phyloP scores from a whole-genome alignment of 2,888 invertebrate species.

The Mesorhabditis belari region DNA sequence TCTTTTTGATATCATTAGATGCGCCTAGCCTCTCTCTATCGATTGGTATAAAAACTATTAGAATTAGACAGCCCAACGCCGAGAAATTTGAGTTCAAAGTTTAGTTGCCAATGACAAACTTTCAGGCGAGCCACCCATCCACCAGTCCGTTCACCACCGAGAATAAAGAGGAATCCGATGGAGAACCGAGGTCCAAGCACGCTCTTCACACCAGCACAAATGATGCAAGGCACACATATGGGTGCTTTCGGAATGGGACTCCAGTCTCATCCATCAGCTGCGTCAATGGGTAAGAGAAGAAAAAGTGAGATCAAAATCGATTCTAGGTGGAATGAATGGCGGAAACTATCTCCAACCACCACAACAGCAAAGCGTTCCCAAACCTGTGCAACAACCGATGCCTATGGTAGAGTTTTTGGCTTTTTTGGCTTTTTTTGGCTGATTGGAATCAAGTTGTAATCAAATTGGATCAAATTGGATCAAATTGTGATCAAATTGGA shows the following conservation, averaged over 20 bases:
- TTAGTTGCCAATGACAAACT: no score
- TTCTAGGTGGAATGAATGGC: background rate
- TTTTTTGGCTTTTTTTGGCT: no score
- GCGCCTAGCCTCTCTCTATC: no score
- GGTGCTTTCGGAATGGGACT: constrained; percentile 5
- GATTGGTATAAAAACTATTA: no score
- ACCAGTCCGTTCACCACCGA: constrained; percentile 29
- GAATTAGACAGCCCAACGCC: no score
- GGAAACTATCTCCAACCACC: background rate
- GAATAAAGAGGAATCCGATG: constrained; percentile 46
- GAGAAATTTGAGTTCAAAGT: no score
- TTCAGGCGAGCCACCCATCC: constrained; percentile 36
- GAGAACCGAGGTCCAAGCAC: constrained; percentile 47
- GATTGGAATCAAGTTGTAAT: no score
- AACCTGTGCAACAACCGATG: background rate
- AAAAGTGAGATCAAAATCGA: no score
- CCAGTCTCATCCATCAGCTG: constrained; percentile 19
- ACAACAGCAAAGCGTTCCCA: background rate
- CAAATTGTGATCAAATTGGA: no score
- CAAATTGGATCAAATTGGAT: no score
- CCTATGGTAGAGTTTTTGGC: background rate
- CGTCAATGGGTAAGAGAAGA: constrained; percentile 20
- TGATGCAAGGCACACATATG: constrained; percentile 41
- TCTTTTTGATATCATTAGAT: no score
- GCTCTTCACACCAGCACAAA: constrained; percentile 46